Conservation (phyloP, 1,140 invertebrate species). For the Zaprionus ornatus region DNA sequence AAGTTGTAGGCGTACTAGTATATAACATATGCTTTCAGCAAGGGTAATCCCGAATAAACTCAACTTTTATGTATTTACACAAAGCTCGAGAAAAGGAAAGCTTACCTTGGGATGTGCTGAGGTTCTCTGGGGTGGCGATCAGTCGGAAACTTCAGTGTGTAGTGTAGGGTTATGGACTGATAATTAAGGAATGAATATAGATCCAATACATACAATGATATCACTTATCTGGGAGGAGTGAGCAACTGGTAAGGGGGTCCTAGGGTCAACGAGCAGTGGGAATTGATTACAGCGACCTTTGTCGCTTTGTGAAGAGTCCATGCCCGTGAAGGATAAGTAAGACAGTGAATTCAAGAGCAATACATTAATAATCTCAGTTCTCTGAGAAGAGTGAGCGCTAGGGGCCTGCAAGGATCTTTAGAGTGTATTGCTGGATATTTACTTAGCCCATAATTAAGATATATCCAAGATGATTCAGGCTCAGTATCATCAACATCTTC, state of each 20-base stretch:
- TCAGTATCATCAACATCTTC: neutral
- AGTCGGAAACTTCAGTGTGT: too few species aligned
- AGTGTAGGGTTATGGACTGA: neutral
- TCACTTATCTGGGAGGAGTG: too few species aligned
- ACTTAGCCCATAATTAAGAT: neutral
- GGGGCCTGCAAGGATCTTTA: neutral
- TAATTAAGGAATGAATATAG: too few species aligned
- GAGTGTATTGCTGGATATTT: neutral
- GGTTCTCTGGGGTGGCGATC: neutral
- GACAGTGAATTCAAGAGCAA: too few species aligned
- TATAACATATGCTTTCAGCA: conserved; percentile 1
- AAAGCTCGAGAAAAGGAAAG: neutral
- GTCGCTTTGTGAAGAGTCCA: too few species aligned
- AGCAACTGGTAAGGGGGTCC: too few species aligned
- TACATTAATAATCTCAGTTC: too few species aligned
- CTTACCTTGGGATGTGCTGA: neutral
- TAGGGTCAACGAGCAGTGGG: too few species aligned
- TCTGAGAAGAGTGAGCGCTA: too few species aligned
- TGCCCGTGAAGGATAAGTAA: too few species aligned
- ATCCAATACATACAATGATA: neutral
- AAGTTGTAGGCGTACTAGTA: conserved; percentile 83
- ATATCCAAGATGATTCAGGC: neutral
- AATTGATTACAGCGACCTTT: too few species aligned
- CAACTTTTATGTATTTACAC: conserved; percentile 6
- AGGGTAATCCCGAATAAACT: conserved; percentile 8